Percentiles rank a stretch among this genome's conserved stretches.
These are phyloP conservation scores for Gallinago jamesoni DNA, from an alignment of 2,113 vertebrate species.

Conservation along the genomic window DNA sequence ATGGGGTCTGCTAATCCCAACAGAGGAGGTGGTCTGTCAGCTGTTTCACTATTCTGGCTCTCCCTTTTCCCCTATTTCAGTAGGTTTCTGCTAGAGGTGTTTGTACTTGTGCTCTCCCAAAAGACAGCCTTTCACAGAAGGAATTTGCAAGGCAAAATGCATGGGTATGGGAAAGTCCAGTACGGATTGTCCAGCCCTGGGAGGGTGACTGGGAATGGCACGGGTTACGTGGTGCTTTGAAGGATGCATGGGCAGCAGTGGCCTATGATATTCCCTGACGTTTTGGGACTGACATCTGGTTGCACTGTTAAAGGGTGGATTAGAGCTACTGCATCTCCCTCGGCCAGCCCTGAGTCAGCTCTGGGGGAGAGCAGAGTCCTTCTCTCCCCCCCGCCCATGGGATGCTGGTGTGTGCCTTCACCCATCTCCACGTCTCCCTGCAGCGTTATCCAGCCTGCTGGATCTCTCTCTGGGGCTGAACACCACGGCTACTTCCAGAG, in stretches of 20 bases:
- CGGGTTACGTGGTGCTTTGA: fast-evolving
- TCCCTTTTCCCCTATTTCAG: neutral
- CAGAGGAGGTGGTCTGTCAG: neutral
- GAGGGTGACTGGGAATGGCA: neutral
- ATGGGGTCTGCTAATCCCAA: neutral
- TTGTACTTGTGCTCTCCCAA: neutral
- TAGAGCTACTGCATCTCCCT: neutral
- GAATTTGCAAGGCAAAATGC: neutral
- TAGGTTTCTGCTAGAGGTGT: neutral
- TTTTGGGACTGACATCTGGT: neutral
- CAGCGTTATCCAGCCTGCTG: neutral
- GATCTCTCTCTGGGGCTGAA: neutral
- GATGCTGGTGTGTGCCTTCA: neutral
- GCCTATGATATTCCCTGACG: neutral
- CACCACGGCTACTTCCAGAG: neutral
- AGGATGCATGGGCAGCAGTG: neutral
- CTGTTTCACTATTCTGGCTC: neutral
- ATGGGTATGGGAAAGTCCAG: neutral
- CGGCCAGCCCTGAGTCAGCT: neutral
- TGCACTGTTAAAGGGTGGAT: neutral
- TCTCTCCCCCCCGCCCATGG: neutral
- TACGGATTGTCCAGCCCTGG: neutral
- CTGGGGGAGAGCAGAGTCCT: neutral
- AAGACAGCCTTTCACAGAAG: neutral
- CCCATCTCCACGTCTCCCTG: neutral